These are phyloP conservation scores for Drosophila sechellia DNA, from an alignment of 1,140 invertebrate genomes.

Conservation along the genomic window DNA sequence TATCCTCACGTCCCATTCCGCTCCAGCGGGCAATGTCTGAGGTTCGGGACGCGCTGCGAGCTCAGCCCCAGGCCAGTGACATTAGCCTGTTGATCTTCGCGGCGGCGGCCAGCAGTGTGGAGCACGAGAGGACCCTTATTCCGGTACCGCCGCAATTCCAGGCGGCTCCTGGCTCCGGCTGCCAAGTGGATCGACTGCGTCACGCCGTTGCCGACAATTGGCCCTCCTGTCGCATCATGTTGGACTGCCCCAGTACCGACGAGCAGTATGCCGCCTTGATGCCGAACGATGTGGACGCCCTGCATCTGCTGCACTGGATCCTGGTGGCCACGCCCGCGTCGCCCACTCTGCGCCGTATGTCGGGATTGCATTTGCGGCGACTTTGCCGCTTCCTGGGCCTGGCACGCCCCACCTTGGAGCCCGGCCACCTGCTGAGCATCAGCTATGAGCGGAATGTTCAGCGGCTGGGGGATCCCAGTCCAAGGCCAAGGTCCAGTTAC, in stretches of 20 bases:
- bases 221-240: conserved; percentile 30
- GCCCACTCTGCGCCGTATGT: conserved; percentile 27
- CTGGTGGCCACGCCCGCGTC: conserved; percentile 15
- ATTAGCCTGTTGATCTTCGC: conserved; percentile 30
- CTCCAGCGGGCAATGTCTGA: conserved; percentile 6
- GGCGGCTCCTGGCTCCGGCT: neutral
- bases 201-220: conserved; percentile 14
- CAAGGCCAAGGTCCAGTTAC: neutral
- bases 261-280: neutral
- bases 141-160: conserved; percentile 31
- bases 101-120: conserved; percentile 19
- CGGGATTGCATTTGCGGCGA: neutral
- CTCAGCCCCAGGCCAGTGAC: conserved; percentile 22
- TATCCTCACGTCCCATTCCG: neutral
- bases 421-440: conserved; percentile 24
- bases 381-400: conserved; percentile 20
- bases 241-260: neutral
- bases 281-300: neutral
- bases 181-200: conserved; percentile 30
- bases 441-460: conserved; percentile 5
- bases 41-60: neutral
- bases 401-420: conserved; percentile 2
- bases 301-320: conserved; percentile 44
- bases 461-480: neutral
- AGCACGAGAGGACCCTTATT: conserved; percentile 17